Evolutionary conservation across 2,888 invertebrate species (phyloP).

Genomic region (Amiota minor): DNA sequence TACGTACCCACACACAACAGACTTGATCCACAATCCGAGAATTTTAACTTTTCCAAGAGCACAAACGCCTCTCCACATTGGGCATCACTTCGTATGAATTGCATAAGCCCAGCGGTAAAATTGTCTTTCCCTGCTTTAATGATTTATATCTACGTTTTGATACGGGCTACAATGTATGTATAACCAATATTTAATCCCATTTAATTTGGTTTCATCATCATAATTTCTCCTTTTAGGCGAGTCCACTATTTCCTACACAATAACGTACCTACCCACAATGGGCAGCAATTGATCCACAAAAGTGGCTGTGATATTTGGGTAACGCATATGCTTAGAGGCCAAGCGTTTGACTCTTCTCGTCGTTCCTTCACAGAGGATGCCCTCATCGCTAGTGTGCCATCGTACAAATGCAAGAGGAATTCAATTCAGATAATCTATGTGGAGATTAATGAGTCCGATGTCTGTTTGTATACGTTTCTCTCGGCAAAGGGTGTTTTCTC

Average conservation of each 20-base stretch:
- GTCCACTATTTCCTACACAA: constrained; percentile 81
- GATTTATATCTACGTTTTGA: constrained; percentile 90
- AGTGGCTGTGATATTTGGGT: constrained; percentile 94
- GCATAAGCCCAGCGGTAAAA: too few relatives aligned
- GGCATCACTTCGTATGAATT: too few relatives aligned
- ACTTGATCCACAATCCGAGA: too few relatives aligned
- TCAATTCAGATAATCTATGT: constrained; percentile 90
- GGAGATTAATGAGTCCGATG: constrained; percentile 91
- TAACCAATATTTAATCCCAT: too few relatives aligned
- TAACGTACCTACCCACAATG: constrained; percentile 78
- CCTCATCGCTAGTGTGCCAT: constrained; percentile 92
- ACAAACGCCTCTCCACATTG: constrained; percentile 92
- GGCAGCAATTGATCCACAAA: constrained; percentile 86
- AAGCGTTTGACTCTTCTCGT: constrained; percentile 81
- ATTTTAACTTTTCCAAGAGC: constrained; percentile 91
- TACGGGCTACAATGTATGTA: constrained; percentile 79
- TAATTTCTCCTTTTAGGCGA: constrained; percentile 69
- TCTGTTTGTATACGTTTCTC: constrained; percentile 91
- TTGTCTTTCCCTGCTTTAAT: constrained; percentile 88
- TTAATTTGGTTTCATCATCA: too few relatives aligned
- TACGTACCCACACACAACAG: too few relatives aligned
- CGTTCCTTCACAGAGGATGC: constrained; percentile 86
- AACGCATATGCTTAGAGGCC: constrained; percentile 77
- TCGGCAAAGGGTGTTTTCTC: constrained; percentile 85
- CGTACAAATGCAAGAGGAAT: constrained; percentile 98